phyloP scores from a whole-genome alignment of 2,113 vertebrate genomes.

The Asarcornis scutulata region DNA sequence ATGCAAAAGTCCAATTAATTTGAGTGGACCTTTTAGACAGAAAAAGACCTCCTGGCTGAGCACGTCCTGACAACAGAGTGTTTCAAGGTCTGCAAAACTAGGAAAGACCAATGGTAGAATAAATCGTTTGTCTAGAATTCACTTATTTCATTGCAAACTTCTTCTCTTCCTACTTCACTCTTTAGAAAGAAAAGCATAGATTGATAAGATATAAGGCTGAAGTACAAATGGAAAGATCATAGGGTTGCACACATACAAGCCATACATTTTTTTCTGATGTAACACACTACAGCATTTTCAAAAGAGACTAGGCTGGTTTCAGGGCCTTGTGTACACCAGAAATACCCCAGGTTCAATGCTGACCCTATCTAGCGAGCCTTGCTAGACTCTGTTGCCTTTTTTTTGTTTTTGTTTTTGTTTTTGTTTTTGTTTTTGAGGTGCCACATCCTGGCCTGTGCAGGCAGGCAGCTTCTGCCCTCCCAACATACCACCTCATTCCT shows the following conservation, averaged over 20 bases:
- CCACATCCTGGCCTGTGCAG: neutral
- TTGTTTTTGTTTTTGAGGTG: no score
- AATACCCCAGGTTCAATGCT: neutral
- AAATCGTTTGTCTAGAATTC: neutral
- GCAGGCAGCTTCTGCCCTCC: neutral
- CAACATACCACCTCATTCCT: neutral
- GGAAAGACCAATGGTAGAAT: neutral
- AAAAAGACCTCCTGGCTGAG: neutral
- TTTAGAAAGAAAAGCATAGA: neutral
- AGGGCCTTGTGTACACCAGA: rapidly evolving
- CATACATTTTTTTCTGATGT: neutral
- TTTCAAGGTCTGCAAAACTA: neutral
- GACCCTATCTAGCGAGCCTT: neutral
- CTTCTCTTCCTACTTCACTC: no score
- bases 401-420: no score
- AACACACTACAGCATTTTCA: neutral
- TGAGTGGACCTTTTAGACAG: neutral
- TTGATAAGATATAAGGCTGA: rapidly evolving
- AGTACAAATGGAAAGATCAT: neutral
- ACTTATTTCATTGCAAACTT: neutral
- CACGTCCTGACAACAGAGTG: rapidly evolving
- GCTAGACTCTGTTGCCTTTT: neutral
- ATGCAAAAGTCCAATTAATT: neutral
- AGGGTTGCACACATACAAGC: rapidly evolving
- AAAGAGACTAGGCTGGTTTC: neutral